Base-by-base conservation (phyloP, 2,797 vertebrate species). In the Poeciliopsis infans region DNA sequence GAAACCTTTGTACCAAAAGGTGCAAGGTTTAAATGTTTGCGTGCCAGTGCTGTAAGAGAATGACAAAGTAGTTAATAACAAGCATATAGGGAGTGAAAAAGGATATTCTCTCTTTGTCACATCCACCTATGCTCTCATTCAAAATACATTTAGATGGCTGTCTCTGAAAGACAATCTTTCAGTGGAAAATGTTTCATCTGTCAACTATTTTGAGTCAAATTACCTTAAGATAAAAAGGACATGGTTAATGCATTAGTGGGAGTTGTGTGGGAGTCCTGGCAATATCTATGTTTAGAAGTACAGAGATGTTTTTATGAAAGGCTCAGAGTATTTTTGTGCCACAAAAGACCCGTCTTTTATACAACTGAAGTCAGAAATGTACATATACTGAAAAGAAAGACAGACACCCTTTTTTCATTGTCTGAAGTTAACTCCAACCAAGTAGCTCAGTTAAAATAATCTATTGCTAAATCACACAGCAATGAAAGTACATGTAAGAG, bases 181-280 rank as follows among this genome's bases (percentile, higher is more conserved):
- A 75, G 72, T 76, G 16, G 49, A 78, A 82, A 78, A 2, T 43
- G 83, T 86, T 85, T 83, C 66, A 75, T 85, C 84, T 53, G 45
- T 75, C 71, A 51, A 61, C 41, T 85, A 61, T 79, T 92, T 87
- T 47, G 33, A 72, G 90, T 92, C 85, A 93, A 89, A 88, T 88
- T 86, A 87, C 76, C 86, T 78, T 83, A 8, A 79, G 71, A 89
- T 86, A 85, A 82, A 85, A 83, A 87, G 90, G 88, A 93, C 93
- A 94, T 85, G 85, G 89, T 86, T 93, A 87, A 79, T 91, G 90
- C 93, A 94, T 93, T 93, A 94, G 86, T 76, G 74, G 49, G 39
- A 82, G 82, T 5, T 78, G 89, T 79, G 68, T 75, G 70, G 80
- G 76, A 83, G 72, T 72, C 83, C 83, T 83, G 80, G 74, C 87